Conservation (phyloP, 2,113 vertebrate species). For the Andinoacara biseriatus region DNA sequence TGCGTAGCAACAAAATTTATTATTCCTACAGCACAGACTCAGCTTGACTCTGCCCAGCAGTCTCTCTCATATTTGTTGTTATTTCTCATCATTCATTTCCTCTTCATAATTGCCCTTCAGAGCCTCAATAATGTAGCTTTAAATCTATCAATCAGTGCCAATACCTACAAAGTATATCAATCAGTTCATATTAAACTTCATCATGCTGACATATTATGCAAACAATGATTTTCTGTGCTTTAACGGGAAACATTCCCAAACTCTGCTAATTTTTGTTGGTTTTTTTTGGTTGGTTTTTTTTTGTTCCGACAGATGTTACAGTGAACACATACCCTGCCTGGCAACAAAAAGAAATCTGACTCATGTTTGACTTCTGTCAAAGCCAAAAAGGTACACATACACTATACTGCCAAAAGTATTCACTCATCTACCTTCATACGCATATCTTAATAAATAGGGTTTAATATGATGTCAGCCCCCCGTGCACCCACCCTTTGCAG, state of each 20-base stretch:
- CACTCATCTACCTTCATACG: too few species aligned
- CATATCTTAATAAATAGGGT: too few species aligned
- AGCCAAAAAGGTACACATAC: too few species aligned
- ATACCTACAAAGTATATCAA: not conserved
- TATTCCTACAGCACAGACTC: constrained; percentile 20
- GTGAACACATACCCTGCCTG: not conserved
- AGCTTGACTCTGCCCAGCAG: constrained; percentile 4
- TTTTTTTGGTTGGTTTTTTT: too few species aligned
- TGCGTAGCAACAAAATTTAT: constrained; percentile 22
- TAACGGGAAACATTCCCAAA: not conserved
- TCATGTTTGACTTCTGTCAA: not conserved
- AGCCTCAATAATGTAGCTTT: constrained; percentile 1
- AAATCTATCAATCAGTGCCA: constrained; percentile 8
- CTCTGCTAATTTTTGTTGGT: not conserved
- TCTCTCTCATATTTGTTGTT: constrained; percentile 13
- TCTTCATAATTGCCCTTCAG: not conserved
- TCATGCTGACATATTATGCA: not conserved
- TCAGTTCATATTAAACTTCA: not conserved
- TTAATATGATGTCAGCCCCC: too few species aligned
- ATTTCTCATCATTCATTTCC: constrained; percentile 2
- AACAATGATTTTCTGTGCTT: constrained; percentile 3
- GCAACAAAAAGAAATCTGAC: not conserved
- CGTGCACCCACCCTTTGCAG: too few species aligned
- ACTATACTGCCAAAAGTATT: too few species aligned
- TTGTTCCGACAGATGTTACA: not conserved